phyloP scores from a whole-genome alignment of 2,797 vertebrate species.

The Alfaro cultratus region DNA sequence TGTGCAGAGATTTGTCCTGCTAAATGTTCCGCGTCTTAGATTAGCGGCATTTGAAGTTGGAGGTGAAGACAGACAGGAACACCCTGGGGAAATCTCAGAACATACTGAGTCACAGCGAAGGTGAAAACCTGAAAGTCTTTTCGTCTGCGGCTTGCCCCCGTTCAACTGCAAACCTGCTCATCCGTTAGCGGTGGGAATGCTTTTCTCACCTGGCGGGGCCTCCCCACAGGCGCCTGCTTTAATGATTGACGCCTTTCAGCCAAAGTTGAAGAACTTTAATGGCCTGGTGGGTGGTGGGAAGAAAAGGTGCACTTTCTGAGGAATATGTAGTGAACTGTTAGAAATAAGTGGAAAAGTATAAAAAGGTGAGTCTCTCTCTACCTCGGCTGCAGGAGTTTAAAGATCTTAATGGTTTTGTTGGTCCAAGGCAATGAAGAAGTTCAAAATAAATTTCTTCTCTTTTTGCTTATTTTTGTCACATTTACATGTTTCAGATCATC shows the following conservation, averaged over 20 bases:
- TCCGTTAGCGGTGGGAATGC: background rate
- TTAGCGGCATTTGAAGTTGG: background rate
- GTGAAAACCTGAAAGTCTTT: background rate
- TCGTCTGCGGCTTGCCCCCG: no score
- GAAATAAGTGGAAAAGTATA: no score
- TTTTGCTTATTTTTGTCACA: background rate
- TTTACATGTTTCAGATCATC: background rate
- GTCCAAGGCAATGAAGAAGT: background rate
- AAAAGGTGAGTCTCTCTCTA: background rate
- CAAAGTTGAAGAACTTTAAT: background rate
- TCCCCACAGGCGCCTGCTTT: background rate
- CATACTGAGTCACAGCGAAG: background rate
- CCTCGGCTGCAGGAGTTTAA: background rate
- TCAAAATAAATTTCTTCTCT: background rate
- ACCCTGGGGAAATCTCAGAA: background rate
- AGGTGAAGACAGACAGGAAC: background rate
- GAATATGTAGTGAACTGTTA: no score
- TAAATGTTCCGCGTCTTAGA: background rate
- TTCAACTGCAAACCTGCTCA: background rate
- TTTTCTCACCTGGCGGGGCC: background rate
- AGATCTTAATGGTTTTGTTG: background rate
- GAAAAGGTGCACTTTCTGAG: background rate
- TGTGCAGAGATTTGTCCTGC: background rate
- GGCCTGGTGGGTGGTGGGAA: no score
- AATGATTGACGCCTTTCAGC: background rate